A percentile compares a stretch with the other conserved stretches of the same genome.
Evolutionary conservation across 2,797 vertebrate genomes (phyloP).

Genomic region (Urocyon cinereoargenteus): DNA sequence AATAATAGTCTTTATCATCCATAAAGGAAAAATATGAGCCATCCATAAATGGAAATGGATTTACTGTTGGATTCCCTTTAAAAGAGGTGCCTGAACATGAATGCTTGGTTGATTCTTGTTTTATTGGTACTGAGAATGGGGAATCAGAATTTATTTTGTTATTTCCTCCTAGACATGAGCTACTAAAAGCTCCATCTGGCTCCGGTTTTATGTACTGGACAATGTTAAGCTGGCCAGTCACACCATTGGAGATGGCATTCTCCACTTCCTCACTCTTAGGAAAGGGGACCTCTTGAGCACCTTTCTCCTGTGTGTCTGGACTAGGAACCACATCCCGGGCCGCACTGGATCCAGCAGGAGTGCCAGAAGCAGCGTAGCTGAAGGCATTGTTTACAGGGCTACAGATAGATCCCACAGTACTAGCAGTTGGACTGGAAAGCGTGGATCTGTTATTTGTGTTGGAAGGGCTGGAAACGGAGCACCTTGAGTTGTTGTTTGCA

Average conservation of each 20-base stretch:
- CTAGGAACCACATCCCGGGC: conserved; percentile 93
- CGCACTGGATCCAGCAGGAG: conserved; percentile 90
- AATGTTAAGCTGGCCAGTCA: conserved; percentile 92
- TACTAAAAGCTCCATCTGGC: conserved; percentile 95
- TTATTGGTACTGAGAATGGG: conserved; percentile 95
- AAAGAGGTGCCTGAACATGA: conserved; percentile 94
- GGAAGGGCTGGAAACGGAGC: conserved; percentile 96
- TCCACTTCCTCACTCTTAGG: conserved; percentile 96
- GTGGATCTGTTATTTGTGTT: conserved; percentile 94
- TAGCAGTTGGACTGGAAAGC: conserved; percentile 95
- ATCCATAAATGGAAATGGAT: conserved; percentile 96
- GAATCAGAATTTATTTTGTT: conserved; percentile 90
- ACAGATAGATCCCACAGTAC: conserved; percentile 91
- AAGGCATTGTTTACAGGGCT: conserved; percentile 93
- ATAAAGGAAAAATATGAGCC: conserved; percentile 98
- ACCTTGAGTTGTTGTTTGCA: conserved; percentile 91
- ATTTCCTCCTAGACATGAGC: conserved; percentile 94
- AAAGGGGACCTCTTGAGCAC: conserved; percentile 94
- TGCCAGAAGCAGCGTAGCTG: conserved; percentile 92
- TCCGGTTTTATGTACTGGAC: conserved; percentile 98
- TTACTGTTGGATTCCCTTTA: conserved; percentile 92
- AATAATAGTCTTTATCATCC: conserved; percentile 99
- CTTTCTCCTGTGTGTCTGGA: conserved; percentile 92
- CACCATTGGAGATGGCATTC: conserved; percentile 92
- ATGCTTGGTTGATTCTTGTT: conserved; percentile 95